phyloP scores from a whole-genome alignment of 2,797 vertebrate species.

The Tokudaia muenninki region DNA sequence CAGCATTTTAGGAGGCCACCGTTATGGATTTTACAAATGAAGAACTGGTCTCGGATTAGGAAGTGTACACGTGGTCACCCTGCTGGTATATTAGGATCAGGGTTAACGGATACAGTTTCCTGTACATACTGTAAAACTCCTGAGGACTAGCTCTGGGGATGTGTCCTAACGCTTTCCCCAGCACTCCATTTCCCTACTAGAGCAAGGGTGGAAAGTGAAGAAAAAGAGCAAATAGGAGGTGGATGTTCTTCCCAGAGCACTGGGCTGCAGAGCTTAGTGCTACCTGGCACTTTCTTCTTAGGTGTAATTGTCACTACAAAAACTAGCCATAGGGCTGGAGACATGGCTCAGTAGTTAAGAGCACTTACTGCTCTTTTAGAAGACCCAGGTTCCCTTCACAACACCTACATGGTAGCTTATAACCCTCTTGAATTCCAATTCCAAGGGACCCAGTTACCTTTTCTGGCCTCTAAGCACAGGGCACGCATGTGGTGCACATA shows the following conservation, averaged over 20 bases:
- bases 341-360: neutral
- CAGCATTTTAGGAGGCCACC: neutral
- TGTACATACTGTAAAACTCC: neutral
- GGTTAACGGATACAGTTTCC: neutral
- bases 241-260: conserved; percentile 9
- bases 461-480: neutral
- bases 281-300: neutral
- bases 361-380: neutral
- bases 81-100: neutral
- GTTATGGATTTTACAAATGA: neutral
- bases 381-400: neutral
- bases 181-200: neutral
- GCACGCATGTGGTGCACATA: neutral
- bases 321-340: neutral
- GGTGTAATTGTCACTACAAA: neutral
- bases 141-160: neutral
- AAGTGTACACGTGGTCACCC: neutral
- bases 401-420: neutral
- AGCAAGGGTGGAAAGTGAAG: neutral
- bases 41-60: neutral
- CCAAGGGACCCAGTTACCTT: neutral
- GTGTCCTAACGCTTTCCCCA: neutral
- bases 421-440: neutral
- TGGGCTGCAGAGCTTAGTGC: neutral
- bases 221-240: neutral